These are phyloP conservation scores for Balaeniceps rex DNA, from an alignment of 2,113 vertebrate species.

Conservation along the genomic window DNA sequence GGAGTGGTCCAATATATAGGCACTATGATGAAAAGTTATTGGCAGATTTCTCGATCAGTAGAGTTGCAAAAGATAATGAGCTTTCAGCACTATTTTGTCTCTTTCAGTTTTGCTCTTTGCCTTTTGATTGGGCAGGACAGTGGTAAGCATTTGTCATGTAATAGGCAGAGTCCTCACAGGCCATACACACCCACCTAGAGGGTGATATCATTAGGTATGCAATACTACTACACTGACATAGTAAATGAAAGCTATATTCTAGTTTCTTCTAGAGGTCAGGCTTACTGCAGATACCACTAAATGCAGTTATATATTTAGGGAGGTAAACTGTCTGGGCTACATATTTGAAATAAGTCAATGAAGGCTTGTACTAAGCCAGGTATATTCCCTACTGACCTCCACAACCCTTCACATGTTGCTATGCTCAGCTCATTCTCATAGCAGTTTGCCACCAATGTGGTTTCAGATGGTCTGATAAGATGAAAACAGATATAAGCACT, in stretches of 20 bases:
- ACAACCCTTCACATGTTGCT: background rate
- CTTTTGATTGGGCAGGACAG: background rate
- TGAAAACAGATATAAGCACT: background rate
- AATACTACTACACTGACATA: background rate
- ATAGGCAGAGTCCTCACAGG: background rate
- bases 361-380: background rate
- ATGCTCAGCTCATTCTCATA: background rate
- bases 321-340: background rate
- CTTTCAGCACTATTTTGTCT: background rate
- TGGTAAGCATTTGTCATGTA: background rate
- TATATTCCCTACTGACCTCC: background rate
- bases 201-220: background rate
- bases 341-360: background rate
- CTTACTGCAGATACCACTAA: background rate
- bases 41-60: background rate
- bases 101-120: background rate
- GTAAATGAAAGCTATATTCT: background rate
- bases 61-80: background rate
- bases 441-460: background rate
- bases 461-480: background rate
- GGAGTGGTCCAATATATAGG: background rate
- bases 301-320: background rate
- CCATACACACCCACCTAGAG: too few species aligned
- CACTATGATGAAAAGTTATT: background rate
- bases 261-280: background rate